Percentiles rank a stretch among this genome's conserved stretches.
Evolutionary conservation across 2,113 vertebrate species (phyloP).

Genomic region (Entelurus aequoreus): DNA sequence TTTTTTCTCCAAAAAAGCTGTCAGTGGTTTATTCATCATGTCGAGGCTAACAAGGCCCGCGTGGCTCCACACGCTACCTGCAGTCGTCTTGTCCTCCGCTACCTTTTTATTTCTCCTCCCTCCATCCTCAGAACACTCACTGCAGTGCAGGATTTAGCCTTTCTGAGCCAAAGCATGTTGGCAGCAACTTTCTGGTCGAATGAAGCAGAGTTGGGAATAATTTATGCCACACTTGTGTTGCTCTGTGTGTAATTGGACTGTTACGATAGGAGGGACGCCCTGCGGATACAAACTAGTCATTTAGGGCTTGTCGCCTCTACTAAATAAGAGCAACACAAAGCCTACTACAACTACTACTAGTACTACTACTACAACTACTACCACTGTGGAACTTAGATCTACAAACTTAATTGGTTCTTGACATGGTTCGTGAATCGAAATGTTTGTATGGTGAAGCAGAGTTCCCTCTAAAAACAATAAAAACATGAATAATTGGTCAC

Average conservation of each 20-base stretch:
- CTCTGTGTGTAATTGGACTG: slow-evolving; percentile 18
- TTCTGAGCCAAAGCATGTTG: slow-evolving; percentile 9
- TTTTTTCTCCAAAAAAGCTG: slow-evolving; percentile 10
- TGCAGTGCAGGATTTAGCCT: slow-evolving; percentile 2
- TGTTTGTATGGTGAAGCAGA: too few relatives aligned
- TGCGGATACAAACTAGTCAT: slow-evolving; percentile 29
- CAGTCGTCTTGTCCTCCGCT: slow-evolving; percentile 24
- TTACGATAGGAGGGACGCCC: slow-evolving; percentile 25
- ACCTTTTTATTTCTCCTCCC: slow-evolving; percentile 49
- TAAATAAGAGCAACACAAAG: slow-evolving; percentile 10
- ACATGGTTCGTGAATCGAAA: too few relatives aligned
- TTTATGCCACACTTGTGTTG: slow-evolving; percentile 33
- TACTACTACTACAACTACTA: too few relatives aligned
- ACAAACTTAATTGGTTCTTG: too few relatives aligned
- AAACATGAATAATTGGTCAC: too few relatives aligned
- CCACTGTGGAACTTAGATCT: too few relatives aligned
- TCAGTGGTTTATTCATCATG: slow-evolving; percentile 46
- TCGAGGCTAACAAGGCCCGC: slow-evolving; percentile 52
- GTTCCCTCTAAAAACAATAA: too few relatives aligned
- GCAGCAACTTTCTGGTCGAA: slow-evolving; percentile 34
- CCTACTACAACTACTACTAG: neutral
- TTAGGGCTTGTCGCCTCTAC: slow-evolving; percentile 27
- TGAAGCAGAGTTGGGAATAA: slow-evolving; percentile 39
- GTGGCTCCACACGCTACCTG: slow-evolving; percentile 42
- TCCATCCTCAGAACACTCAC: slow-evolving; percentile 20